Evolutionary conservation across 1,140 invertebrate species (phyloP).

Genomic region (Cotesia glomerata): DNA sequence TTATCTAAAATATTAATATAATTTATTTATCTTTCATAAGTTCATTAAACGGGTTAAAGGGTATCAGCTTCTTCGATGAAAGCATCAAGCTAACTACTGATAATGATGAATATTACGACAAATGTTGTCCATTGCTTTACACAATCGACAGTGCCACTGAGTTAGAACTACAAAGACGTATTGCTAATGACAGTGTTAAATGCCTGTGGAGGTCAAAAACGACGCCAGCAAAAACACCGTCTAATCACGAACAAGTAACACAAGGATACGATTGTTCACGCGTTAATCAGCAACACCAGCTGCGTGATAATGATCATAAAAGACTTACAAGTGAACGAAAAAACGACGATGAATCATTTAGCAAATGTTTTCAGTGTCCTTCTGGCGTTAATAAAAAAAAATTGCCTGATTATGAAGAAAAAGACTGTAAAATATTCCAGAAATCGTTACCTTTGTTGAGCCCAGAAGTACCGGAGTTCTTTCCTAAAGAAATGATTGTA

Average conservation of each 20-base stretch:
- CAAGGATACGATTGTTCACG: no score
- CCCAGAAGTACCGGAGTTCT: constrained; percentile 57
- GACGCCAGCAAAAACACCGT: background rate
- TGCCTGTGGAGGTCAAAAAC: constrained; percentile 42
- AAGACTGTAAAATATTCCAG: background rate
- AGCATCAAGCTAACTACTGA: constrained; percentile 9
- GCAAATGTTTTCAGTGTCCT: no score
- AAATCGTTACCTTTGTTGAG: constrained; percentile 40
- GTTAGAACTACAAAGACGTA: constrained; percentile 44
- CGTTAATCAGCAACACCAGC: background rate
- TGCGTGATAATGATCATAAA: background rate
- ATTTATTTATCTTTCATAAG: background rate
- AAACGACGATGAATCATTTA: no score
- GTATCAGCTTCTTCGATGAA: background rate
- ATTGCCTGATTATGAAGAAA: constrained; percentile 13
- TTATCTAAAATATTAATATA: no score
- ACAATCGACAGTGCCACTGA: constrained; percentile 44
- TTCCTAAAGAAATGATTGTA: constrained; percentile 41
- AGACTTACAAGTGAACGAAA: no score
- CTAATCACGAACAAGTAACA: constrained; percentile 1
- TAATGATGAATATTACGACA: constrained; percentile 18
- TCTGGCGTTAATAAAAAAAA: constrained; percentile 5
- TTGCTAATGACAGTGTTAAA: constrained; percentile 42
- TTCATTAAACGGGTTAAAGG: constrained; percentile 17
- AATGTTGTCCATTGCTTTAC: constrained; percentile 41